Base-by-base conservation (phyloP, 2,113 vertebrate species). In the Ivindomyrus marchei region DNA sequence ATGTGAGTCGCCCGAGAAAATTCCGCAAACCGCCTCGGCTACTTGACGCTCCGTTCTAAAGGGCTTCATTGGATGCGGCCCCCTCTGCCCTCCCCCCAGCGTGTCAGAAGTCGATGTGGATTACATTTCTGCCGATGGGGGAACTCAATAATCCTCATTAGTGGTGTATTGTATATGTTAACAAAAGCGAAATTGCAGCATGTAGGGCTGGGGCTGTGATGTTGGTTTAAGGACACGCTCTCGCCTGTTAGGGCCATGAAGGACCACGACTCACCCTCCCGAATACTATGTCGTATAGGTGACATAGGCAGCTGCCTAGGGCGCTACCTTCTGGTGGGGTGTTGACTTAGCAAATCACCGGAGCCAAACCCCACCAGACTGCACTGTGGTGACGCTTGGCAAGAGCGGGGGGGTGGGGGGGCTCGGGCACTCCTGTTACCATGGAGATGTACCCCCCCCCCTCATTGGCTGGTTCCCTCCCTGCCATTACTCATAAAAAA, bases 61-160 rank as follows among this genome's bases (percentile, higher is more conserved):
- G 62, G 27, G 62, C 62, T 66, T 27, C 70, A 77, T 39, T 77
- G 15, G 36, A 77, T 42, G 36, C 2, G 15, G 0, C 10, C 31
- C 24, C 21, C 4, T 39, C 46, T 21, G 6, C 45, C 39, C 11
- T 39, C 66, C 46, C 46, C 45, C 42, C 42, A n/a, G 45, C 19
- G 58, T 49, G 88, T 47, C 62, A 36, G 27, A 89, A 74, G 45
- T 47, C 62, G 27, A 47, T 17, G 66, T 47, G 46, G 66, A 47
- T 42, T 36, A 17, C 88, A 21, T 49, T 89, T 77, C 42, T 80
- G 62, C 66, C 66, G n/a, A 77, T 27, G 27, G 27, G 3, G 15
- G 47, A 66, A 17, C 88, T 13, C 47, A 39, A 50, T 50, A 52
- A 50, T n/a, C 47, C 88, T 89, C 88, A 89, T 89, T 89, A 89